Base-by-base conservation (phyloP, 2,797 vertebrate species). In the Eulemur rubriventer region DNA sequence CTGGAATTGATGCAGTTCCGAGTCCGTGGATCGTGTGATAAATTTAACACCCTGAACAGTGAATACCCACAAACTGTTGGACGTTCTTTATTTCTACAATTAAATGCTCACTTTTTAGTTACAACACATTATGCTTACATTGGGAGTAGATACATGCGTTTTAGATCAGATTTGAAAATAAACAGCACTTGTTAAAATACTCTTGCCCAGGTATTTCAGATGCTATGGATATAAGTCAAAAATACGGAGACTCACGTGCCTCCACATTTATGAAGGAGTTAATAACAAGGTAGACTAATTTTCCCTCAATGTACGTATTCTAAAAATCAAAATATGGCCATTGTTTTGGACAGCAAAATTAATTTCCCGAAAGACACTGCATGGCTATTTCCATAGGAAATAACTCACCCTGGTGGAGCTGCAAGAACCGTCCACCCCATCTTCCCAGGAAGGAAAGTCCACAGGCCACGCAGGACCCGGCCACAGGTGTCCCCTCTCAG, bases 81-180 rank as follows among this genome's bases (percentile, higher is more conserved):
- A 1, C 2, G 5, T 7, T 6, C 20, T 20, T 67, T 9, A 6
- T 28, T 35, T 48, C 59, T n/a, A 1, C 18, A 4, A 9, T 4
- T 6, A 55, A 72, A 30, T 8, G 4, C 8, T 30, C 11, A 2
- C 41, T 4, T 35, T n/a, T n/a, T 14, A 6, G 1, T 7, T 30
- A 22, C 2, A 35, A 17, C 1, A 8, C 0, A 3, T 7, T 9
- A 0, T n/a, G 28, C 9, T 26, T 17, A 1, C 3, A 0, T 33
- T 14, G 26, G n/a, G 10, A n/a, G 4, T 6, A 2, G 2, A n/a
- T 14, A 5, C 2, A 48, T 12, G 0, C 5, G 8, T 26, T 85
- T 78, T 38, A 12, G 18, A 13, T 4, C 73, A 57, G 50, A 26
- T 69, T n/a, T 4, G 43, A 59, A 55, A 57, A 11, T 22, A 17